Evolutionary conservation across 1,140 invertebrate genomes (phyloP).

Genomic region (Bombus superbus): DNA sequence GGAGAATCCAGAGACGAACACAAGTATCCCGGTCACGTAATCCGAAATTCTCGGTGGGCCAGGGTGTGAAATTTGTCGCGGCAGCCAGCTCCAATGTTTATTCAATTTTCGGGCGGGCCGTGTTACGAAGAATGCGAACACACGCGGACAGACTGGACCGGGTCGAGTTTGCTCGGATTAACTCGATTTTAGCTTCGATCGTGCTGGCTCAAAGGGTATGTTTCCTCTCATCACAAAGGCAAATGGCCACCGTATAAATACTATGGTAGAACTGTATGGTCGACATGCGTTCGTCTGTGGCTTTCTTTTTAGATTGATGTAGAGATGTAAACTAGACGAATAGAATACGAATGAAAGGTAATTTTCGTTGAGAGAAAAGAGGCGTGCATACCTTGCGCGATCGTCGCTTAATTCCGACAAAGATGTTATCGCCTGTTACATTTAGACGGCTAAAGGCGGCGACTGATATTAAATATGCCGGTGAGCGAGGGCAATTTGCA

Average conservation of each 20-base stretch:
- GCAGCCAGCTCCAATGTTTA: constrained; percentile 38
- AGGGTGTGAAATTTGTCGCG: constrained; percentile 49
- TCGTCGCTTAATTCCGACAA: constrained; percentile 11
- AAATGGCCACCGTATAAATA: background rate
- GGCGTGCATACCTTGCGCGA: background rate
- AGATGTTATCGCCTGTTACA: constrained; percentile 13
- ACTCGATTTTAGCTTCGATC: constrained; percentile 12
- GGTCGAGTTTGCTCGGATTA: constrained; percentile 12
- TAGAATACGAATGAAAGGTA: background rate
- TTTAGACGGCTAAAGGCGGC: background rate
- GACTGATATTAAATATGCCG: constrained; percentile 19
- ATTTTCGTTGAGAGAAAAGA: background rate
- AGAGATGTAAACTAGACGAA: background rate
- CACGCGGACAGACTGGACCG: background rate
- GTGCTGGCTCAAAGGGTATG: background rate
- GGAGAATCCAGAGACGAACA: background rate
- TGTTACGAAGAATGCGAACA: background rate
- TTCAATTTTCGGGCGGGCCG: constrained; percentile 44
- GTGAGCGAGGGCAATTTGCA: background rate
- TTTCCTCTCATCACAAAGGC: background rate
- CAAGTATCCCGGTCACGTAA: constrained; percentile 52
- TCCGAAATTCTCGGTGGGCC: constrained; percentile 47
- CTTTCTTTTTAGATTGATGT: background rate
- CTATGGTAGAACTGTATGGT: background rate
- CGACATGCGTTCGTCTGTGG: background rate